Conservation (phyloP, 2,113 vertebrate genomes). For the Cyanoliseus patagonus region DNA sequence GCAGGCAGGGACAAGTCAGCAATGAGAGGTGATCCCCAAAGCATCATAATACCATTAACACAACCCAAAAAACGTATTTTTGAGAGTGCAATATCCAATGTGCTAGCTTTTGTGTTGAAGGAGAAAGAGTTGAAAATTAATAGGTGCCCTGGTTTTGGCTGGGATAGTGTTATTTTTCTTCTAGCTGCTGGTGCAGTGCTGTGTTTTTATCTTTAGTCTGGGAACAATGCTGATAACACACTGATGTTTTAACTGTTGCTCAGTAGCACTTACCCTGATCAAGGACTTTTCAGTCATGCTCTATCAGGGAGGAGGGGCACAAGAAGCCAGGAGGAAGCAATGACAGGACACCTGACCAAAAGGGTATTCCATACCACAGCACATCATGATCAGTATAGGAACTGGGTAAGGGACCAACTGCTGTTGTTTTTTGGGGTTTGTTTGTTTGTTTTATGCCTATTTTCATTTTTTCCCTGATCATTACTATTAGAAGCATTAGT, state of each 20-base stretch:
- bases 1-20: neutral
- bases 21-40: neutral
- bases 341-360: neutral
- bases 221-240: neutral
- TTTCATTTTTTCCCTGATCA: neutral
- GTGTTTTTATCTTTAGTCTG: neutral
- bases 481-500: neutral
- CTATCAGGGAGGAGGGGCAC: neutral
- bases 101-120: neutral
- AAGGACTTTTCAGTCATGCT: neutral
- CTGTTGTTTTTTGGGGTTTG: neutral
- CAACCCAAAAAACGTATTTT: neutral
- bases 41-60: neutral
- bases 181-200: neutral
- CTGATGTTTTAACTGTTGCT: neutral
- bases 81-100: neutral
- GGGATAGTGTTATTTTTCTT: neutral
- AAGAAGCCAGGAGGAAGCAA: neutral
- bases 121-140: neutral
- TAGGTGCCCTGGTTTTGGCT: neutral
- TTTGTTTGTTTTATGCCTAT: neutral
- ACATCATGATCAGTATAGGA: neutral
- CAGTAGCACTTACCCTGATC: neutral
- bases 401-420: neutral
- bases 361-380: neutral